Percentiles rank a stretch among this genome's conserved stretches.
These are phyloP conservation scores for Alexandromys fortis DNA, from an alignment of 2,113 vertebrate genomes.

Conservation along the genomic window DNA sequence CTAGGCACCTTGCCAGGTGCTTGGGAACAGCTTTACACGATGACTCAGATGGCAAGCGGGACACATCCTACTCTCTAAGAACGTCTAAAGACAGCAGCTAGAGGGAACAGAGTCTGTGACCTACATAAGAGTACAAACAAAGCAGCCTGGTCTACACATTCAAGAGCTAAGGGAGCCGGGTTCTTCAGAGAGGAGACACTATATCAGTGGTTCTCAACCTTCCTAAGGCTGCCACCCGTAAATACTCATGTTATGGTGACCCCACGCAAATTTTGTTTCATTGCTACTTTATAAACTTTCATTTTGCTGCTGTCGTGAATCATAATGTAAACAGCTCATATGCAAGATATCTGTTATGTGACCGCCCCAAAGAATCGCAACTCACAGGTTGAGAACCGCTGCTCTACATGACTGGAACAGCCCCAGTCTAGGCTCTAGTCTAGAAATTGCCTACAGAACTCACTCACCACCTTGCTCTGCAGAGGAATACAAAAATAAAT, in stretches of 20 bases:
- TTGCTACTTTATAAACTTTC: background rate
- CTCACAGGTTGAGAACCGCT: background rate
- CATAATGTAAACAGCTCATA: background rate
- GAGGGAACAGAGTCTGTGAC: background rate
- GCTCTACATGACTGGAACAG: slow-evolving; percentile 60
- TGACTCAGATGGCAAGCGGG: background rate
- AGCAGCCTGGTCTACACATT: slow-evolving; percentile 52
- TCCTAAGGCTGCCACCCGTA: background rate
- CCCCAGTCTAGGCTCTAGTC: background rate
- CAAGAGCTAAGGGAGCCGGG: background rate
- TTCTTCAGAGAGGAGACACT: slow-evolving; percentile 25
- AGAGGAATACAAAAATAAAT: slow-evolving; percentile 66
- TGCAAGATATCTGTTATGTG: background rate
- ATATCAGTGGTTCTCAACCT: slow-evolving; percentile 24
- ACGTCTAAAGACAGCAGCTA: slow-evolving; percentile 66
- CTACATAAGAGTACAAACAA: background rate
- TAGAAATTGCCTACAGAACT: slow-evolving; percentile 57
- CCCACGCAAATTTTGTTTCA: background rate
- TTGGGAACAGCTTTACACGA: background rate
- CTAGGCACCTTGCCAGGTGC: background rate
- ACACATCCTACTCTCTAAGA: slow-evolving; percentile 65
- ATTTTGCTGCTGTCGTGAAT: background rate
- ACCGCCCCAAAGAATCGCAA: background rate
- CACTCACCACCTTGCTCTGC: slow-evolving; percentile 87
- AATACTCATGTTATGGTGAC: background rate